Evolutionary conservation across 2,888 invertebrate species (phyloP), one percentile per base, ranked within the genome.

Genomic region (Nomada hirtipes): DNA sequence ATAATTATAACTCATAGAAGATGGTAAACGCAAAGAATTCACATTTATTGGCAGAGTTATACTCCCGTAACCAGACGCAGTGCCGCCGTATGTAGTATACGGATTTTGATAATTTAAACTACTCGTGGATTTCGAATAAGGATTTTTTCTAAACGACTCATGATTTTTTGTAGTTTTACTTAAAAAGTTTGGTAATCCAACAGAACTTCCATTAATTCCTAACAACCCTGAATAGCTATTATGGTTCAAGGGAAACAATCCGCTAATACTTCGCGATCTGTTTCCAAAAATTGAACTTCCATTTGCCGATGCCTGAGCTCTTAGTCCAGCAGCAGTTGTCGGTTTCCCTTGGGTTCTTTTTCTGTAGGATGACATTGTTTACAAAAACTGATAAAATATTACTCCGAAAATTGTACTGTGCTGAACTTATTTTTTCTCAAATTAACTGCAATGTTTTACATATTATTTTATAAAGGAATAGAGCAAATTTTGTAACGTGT

Each of bases 31-130:
- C 59, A 95, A 94, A 3, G 96, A 95, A 29, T 95, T 94, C 4
- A 95, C 93, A 72, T 94, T 88, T 44, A 95, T 95, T 1, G 96
- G 96, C 84, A 96, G 94, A 76, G 96, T 96, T 42, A 96, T 94
- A 65, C 96, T 96, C 13, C 96, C 96, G 89, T 97, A 97, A 9
- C 96, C 96, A 4, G 96, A 96, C 81, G 95, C 93, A 0, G 96
- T 96, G 50, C 96, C 96, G 3, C 96, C 96, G 82, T 96, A 96
- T 0, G 94, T 94, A 2, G 94, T 94, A 79, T 94, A 95, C 2
- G 94, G 93, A 87, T 94, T 95, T 60, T 93, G 93, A 88, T 94
- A 95, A 86, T 94, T 95, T 3, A 95, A 93, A 86, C 93, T 95
- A 47, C 89, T 91, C 13, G 89, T 85, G 4, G 93, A 92, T 78